These are phyloP conservation scores for Pseudochirops corinnae DNA, from an alignment of 2,797 vertebrate species.

Conservation along the genomic window DNA sequence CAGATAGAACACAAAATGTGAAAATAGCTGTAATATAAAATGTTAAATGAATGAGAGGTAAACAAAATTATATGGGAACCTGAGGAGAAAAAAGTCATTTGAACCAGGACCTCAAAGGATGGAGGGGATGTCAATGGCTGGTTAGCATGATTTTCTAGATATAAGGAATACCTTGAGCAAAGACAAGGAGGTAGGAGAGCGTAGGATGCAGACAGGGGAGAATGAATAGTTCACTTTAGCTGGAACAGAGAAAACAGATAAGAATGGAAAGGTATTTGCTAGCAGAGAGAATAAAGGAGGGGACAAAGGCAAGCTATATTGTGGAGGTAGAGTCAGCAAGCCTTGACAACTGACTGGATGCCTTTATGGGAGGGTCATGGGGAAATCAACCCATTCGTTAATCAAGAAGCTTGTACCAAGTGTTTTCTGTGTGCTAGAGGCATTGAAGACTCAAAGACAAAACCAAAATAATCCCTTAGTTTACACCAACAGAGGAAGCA, in stretches of 20 bases:
- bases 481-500: not conserved
- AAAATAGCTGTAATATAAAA: not conserved
- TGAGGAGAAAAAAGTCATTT: not conserved
- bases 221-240: not conserved
- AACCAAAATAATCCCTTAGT: not conserved
- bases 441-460: not conserved
- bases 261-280: not conserved
- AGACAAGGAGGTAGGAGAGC: not conserved
- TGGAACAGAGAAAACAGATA: not conserved
- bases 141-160: not conserved
- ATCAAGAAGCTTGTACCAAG: not conserved
- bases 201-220: not conserved
- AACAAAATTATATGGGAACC: not conserved
- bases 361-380: not conserved
- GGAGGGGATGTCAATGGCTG: not conserved
- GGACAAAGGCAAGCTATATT: not conserved
- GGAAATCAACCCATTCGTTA: not conserved
- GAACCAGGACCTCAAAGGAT: not conserved
- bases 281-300: not conserved
- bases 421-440: not conserved
- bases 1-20: not conserved
- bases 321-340: not conserved
- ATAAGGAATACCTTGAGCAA: not conserved
- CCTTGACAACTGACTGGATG: not conserved
- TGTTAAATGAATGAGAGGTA: not conserved